phyloP scores from a whole-genome alignment of 64 coral and sea anemone species.

The Pachyseris speciosa region DNA sequence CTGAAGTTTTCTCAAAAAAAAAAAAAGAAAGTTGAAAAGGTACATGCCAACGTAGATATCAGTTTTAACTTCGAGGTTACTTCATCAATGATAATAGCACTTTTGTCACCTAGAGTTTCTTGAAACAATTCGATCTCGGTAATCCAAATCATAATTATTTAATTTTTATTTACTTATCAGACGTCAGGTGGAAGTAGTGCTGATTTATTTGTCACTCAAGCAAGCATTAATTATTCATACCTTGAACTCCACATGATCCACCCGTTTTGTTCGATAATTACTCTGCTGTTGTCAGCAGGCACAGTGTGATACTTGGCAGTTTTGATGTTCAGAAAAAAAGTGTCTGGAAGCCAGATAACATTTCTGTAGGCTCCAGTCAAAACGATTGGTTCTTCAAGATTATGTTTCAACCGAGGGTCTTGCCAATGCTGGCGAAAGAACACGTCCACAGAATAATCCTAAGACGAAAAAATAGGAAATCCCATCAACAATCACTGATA shows the following conservation, averaged over 20 bases:
- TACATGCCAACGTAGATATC: no score
- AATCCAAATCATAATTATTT: no score
- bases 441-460: conserved; percentile 84
- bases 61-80: no score
- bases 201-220: background rate
- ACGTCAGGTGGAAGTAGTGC: no score
- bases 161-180: no score
- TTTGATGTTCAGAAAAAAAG: conserved; percentile 86
- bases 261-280: conserved; percentile 55
- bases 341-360: conserved; percentile 72
- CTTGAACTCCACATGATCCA: conserved; percentile 69
- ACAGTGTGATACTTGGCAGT: conserved; percentile 69
- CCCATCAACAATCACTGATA: no score
- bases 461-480: background rate
- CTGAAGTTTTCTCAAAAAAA: no score
- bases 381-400: conserved; percentile 45
- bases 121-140: no score
- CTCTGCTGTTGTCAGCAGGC: conserved; percentile 60
- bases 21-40: no score
- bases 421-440: conserved; percentile 77
- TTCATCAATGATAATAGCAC: no score
- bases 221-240: background rate
- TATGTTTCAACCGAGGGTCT: conserved; percentile 63
- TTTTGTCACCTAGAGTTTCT: no score
- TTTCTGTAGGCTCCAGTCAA: conserved; percentile 51